These are phyloP conservation scores for Papilio protenor DNA, from an alignment of 2,888 invertebrate species.

Conservation along the genomic window DNA sequence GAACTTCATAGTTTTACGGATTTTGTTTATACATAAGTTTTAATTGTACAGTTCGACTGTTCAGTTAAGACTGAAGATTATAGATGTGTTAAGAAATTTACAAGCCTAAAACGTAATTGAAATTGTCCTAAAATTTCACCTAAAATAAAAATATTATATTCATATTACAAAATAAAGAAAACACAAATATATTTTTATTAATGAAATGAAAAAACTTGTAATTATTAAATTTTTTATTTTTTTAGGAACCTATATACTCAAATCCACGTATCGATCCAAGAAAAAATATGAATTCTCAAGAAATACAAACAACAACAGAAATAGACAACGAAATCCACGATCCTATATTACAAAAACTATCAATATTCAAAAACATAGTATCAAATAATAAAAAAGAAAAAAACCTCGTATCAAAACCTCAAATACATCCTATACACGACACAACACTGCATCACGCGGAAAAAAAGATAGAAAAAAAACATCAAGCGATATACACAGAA, in stretches of 20 bases:
- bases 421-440: slow-evolving; percentile 74
- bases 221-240: too few species aligned
- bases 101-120: too few species aligned
- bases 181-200: too few species aligned
- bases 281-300: slow-evolving; percentile 45
- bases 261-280: slow-evolving; percentile 50
- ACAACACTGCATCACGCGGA: slow-evolving; percentile 62
- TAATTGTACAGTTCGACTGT: too few species aligned
- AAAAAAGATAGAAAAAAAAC: slow-evolving; percentile 75
- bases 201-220: too few species aligned
- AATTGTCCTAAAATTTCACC: too few species aligned
- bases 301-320: slow-evolving; percentile 48
- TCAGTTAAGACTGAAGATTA: too few species aligned
- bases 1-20: too few species aligned
- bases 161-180: too few species aligned
- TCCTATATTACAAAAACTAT: slow-evolving; percentile 67
- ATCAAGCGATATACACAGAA: slow-evolving; percentile 61
- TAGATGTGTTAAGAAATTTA: too few species aligned
- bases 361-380: slow-evolving; percentile 72
- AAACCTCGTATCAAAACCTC: slow-evolving; percentile 63
- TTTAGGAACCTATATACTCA: slow-evolving; percentile 67
- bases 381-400: slow-evolving; percentile 55
- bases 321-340: slow-evolving; percentile 60
- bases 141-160: too few species aligned
- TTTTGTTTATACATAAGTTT: too few species aligned